Evolutionary conservation across 2,797 vertebrate genomes (phyloP), one percentile per base, ranked within the genome.

Genomic region (Melopsittacus undulatus): DNA sequence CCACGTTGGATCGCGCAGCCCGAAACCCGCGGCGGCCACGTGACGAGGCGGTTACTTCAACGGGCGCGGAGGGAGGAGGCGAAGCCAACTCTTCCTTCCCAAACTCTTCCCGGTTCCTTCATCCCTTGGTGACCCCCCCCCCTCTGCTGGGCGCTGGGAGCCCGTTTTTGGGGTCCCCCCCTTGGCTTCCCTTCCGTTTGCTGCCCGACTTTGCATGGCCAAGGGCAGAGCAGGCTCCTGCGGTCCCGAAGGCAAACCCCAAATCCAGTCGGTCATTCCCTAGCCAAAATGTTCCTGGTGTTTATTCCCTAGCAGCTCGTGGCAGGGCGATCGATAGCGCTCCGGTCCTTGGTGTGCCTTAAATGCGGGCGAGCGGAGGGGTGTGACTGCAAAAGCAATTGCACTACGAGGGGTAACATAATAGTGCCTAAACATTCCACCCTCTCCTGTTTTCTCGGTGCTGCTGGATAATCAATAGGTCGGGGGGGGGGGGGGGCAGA

Each of bases 301-400:
- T 24, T 51, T 10, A 5, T 38, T 30, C 36, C 36, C 59, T 20
- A 20, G 11, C 14, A 2, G 76, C 70, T 80, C 83, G n/a, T 82
- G 76, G 45, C 16, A 49, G 70, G 84, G 45, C 43, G 74, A 92
- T 95, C 83, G 78, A 88, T 96, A 56, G 30, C 11, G 38, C 74
- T 95, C 80, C 18, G 75, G 69, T 81, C 75, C 38, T 51, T 10
- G 76, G 52, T 77, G 86, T 30, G 86, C 68, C 82, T 91, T 87
- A 84, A 89, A 70, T 19, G 42, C 29, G 86, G 64, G 91, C 81
- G 9, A 61, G 56, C 13, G 68, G 57, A 38, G 36, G 59, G 34
- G 87, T 51, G 29, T 57, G 74, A 61, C 73, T 72, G 96, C 88
- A 21, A 94, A 89, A 73, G 83, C 77, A 42, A 32, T 94, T 85